Evolutionary conservation across 2,113 vertebrate genomes (phyloP).

Genomic region (Apistogramma diplotaenia): DNA sequence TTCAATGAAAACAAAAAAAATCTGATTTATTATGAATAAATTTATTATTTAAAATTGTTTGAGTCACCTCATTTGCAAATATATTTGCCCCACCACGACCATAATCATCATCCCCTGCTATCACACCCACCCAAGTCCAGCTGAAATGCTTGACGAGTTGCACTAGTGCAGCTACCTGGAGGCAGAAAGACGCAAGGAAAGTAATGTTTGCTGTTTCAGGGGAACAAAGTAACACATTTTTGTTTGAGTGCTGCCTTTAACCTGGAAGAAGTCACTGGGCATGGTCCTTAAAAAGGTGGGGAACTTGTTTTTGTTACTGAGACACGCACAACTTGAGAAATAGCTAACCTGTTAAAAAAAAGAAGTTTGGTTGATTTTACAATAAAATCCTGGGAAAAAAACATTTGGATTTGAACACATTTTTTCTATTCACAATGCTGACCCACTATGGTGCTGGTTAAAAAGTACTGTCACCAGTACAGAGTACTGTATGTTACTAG

Average conservation of each 20-base stretch:
- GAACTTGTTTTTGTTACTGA: conserved; percentile 78
- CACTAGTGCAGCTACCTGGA: conserved; percentile 74
- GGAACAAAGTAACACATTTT: not conserved
- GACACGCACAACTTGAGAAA: conserved; percentile 81
- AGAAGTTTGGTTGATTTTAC: not conserved
- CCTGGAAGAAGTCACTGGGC: conserved; percentile 82
- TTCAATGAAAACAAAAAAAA: not conserved
- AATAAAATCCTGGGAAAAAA: not conserved
- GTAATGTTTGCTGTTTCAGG: not conserved
- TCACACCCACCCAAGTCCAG: conserved; percentile 81
- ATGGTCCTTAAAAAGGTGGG: conserved; percentile 81
- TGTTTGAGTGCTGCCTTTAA: conserved; percentile 8
- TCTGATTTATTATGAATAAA: not conserved
- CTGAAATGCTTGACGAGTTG: conserved; percentile 79
- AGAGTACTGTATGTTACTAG: not conserved
- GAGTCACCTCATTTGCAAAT: conserved; percentile 68
- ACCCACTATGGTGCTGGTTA: not conserved
- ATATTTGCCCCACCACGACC: conserved; percentile 77
- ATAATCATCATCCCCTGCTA: conserved; percentile 80
- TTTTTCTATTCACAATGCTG: not conserved
- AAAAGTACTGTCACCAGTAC: not conserved
- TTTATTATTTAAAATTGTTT: not conserved
- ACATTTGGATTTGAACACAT: not conserved
- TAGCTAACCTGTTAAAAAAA: conserved; percentile 75
- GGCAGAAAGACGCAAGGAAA: not conserved